Base-by-base conservation (phyloP, 2,888 invertebrate genomes). In the Antitype chi region DNA sequence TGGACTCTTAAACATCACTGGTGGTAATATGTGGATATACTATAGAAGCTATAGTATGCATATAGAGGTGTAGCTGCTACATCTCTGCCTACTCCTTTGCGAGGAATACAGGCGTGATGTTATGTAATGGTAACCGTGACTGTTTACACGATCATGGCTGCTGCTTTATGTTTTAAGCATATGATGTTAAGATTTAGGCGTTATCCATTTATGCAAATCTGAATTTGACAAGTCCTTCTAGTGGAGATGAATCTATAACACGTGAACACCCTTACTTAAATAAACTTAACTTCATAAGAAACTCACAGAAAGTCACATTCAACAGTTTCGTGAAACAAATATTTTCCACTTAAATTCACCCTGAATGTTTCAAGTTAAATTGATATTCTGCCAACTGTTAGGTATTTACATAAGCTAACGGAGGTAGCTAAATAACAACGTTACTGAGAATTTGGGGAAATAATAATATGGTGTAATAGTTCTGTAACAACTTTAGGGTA, bases 331-430 rank as follows among this genome's bases (percentile, higher is more conserved):
- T 17, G 52, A 76, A 68, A 57, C 59, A 49, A n/a, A 62, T 66
- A 69, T n/a, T 73, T 82, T 73, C 70, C 76, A 32, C 59, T 43
- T 52, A 82, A 74, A 60, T 49, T 72, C 28, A 38, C 55, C 55
- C 49, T 1, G 15, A 64, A 81, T n/a, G 28, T 53, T 74, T 68
- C 82, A 76, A 85, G 66, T 70, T 82, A 85, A 85, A 82, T 80
- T 85, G 76, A 70, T 81, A 85, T 63, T 76, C 57, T 38, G 55
- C 25, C 15, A 74, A 74, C 60, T 66, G 57, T 53, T 76, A n/a
- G n/a, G n/a, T n/a, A 66, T 81, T 82, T 74, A 69, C 82, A 49
- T 74, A 81, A 75, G 53, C 64, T 53, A 60, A 76, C 59, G 17
- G 25, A 32, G 52, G 49, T n/a, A 52, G 43, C 66, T 23, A 47